phyloP scores from a whole-genome alignment of 2,888 invertebrate genomes.

The Agrochola lota region DNA sequence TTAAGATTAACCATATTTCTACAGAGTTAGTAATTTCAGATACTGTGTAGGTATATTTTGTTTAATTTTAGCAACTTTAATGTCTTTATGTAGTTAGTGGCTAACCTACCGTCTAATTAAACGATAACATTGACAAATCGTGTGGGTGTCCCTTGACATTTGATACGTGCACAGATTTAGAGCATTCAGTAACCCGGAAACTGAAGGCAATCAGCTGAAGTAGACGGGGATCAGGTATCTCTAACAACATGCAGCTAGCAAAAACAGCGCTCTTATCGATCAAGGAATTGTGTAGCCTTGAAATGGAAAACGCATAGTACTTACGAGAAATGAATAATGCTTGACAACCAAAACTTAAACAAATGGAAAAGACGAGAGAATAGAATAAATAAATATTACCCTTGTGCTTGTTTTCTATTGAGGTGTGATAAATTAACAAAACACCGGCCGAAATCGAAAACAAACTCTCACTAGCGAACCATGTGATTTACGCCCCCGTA shows the following conservation, averaged over 20 bases:
- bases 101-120: conserved; percentile 30
- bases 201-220: conserved; percentile 44
- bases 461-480: conserved; percentile 34
- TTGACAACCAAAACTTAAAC: conserved; percentile 18
- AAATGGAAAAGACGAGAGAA: conserved; percentile 12
- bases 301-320: conserved; percentile 12
- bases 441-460: conserved; percentile 33
- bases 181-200: conserved; percentile 42
- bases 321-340: conserved; percentile 22
- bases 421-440: conserved; percentile 45
- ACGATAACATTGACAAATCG: conserved; percentile 45
- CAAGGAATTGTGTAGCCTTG: conserved; percentile 32
- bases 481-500: conserved; percentile 30
- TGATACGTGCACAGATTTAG: conserved; percentile 41
- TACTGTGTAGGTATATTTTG: neutral
- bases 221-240: conserved; percentile 36
- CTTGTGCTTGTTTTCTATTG: conserved; percentile 53
- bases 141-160: conserved; percentile 47
- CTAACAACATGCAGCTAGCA: conserved; percentile 7
- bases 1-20: neutral
- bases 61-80: neutral
- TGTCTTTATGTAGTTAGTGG: neutral
- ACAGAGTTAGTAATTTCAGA: neutral
- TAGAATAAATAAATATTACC: conserved; percentile 17
- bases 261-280: conserved; percentile 27